These are phyloP conservation scores for Therioaphis trifolii DNA, from an alignment of 2,888 invertebrate species.

Conservation along the genomic window DNA sequence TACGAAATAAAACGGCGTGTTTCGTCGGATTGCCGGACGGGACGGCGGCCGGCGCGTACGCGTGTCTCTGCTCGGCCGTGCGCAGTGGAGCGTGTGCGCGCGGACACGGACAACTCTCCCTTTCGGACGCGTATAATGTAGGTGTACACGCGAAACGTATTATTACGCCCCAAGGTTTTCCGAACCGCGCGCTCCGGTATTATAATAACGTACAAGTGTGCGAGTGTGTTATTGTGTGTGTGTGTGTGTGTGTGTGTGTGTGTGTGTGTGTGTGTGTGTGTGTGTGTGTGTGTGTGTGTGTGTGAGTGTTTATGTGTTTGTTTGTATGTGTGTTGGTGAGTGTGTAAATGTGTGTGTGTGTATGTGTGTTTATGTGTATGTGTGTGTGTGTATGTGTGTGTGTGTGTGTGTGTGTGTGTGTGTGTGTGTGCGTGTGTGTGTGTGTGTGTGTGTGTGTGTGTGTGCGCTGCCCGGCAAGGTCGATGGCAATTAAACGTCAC, in stretches of 20 bases:
- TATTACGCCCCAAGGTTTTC: constrained; percentile 57
- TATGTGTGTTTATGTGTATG: too few relatives aligned
- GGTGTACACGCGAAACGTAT: constrained; percentile 10
- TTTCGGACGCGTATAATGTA: constrained; percentile 32
- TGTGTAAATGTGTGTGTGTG: background rate
- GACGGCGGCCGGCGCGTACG: too few relatives aligned
- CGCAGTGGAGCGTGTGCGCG: background rate
- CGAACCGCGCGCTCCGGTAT: background rate
- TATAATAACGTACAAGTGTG: too few relatives aligned
- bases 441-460: background rate
- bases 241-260: background rate
- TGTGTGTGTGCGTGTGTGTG: background rate
- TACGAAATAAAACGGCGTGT: too few relatives aligned
- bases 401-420: background rate
- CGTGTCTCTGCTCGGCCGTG: background rate
- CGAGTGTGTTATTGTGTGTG: too few relatives aligned
- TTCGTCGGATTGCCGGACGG: too few relatives aligned
- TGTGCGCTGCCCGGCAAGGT: constrained; percentile 32
- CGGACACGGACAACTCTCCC: constrained; percentile 29
- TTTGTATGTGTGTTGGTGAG: background rate
- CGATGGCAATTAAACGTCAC: constrained; percentile 57
- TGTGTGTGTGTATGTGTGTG: too few relatives aligned
- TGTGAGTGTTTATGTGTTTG: background rate
- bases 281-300: background rate
- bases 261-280: background rate